phyloP scores from a whole-genome alignment of 2,888 invertebrate genomes.

The Heliconius erato region DNA sequence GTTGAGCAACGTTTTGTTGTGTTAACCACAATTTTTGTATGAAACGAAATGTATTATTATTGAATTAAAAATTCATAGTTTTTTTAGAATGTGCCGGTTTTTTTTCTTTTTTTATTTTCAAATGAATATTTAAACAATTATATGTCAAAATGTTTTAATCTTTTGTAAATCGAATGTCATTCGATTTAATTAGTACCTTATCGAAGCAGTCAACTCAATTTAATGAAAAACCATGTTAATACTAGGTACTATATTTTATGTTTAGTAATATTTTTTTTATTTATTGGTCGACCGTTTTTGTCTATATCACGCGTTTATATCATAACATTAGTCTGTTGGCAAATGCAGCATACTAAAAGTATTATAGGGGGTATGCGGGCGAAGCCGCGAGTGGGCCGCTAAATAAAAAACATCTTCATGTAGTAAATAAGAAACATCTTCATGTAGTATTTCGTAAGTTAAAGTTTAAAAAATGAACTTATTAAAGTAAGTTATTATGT shows the following conservation, averaged over 20 bases:
- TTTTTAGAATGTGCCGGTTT: not conserved
- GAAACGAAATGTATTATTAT: not conserved
- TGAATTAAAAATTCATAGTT: not conserved
- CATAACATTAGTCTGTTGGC: too few relatives aligned
- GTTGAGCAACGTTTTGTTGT: slow-evolving; percentile 11
- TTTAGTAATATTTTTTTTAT: too few relatives aligned
- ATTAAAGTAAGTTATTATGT: not conserved
- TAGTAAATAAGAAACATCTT: not conserved
- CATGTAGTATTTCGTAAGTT: not conserved
- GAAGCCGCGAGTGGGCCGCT: too few relatives aligned
- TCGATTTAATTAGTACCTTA: not conserved
- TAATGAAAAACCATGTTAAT: not conserved
- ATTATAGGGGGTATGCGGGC: too few relatives aligned
- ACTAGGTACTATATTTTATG: not conserved
- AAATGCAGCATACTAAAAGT: too few relatives aligned
- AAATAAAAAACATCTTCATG: too few relatives aligned
- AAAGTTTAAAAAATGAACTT: not conserved
- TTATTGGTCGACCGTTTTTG: too few relatives aligned
- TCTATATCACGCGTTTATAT: too few relatives aligned
- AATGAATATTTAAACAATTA: too few relatives aligned
- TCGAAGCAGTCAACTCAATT: not conserved
- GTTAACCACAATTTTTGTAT: slow-evolving; percentile 17
- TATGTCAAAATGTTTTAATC: not conserved
- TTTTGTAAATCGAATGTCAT: not conserved
- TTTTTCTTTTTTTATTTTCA: too few relatives aligned